phyloP scores from a whole-genome alignment of 2,888 invertebrate genomes.

The Drosophila siamana region DNA sequence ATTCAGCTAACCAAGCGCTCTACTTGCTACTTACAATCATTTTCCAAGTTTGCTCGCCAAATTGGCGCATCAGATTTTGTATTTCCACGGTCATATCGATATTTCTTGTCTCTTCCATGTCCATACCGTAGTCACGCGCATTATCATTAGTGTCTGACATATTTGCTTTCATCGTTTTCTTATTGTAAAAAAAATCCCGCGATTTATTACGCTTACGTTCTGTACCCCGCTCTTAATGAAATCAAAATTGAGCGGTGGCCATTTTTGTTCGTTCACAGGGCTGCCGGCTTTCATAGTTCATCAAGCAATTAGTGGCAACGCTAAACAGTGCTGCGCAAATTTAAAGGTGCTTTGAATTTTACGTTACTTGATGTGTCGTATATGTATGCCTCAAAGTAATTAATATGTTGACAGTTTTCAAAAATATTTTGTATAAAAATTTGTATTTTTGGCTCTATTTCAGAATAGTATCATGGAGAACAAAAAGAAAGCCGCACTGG shows the following conservation, averaged over 20 bases:
- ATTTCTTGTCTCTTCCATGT: background rate
- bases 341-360: background rate
- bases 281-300: background rate
- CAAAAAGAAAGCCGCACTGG: background rate
- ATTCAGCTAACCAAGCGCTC: too few species aligned
- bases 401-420: background rate
- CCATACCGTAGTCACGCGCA: background rate
- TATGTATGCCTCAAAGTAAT: background rate
- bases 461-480: background rate
- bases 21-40: slow-evolving; percentile 17
- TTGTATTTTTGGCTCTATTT: background rate
- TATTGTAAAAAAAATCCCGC: background rate
- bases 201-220: background rate
- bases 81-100: background rate
- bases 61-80: slow-evolving; percentile 4
- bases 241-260: background rate
- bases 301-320: background rate
- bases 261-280: background rate
- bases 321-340: background rate
- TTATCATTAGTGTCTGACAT: slow-evolving; percentile 20
- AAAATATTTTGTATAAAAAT: background rate
- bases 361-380: background rate
- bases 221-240: background rate
- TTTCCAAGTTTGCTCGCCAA: background rate
- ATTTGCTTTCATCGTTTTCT: background rate